Evolutionary conservation across 2,113 vertebrate genomes (phyloP).

Genomic region (Silurus asotus): DNA sequence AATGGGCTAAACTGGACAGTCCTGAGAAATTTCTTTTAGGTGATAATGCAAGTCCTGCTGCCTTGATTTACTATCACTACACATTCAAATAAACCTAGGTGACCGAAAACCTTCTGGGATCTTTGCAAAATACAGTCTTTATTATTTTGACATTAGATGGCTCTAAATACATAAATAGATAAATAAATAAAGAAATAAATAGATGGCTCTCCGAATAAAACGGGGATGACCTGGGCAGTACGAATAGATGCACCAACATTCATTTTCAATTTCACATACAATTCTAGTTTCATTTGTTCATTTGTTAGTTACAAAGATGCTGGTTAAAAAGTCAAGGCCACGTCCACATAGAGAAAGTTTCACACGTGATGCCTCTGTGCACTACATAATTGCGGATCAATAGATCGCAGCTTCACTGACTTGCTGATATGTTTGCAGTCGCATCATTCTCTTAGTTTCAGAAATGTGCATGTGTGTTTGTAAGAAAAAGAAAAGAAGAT

Average conservation of each 20-base stretch:
- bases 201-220: not conserved
- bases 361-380: not conserved
- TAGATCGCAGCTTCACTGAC: not conserved
- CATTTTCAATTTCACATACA: not conserved
- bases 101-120: not conserved
- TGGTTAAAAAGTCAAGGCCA: not conserved
- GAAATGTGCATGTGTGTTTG: conserved; percentile 39
- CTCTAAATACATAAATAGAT: too few relatives aligned
- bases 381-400: not conserved
- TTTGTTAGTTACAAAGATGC: not conserved
- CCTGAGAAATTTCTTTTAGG: not conserved
- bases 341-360: not conserved
- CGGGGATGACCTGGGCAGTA: not conserved
- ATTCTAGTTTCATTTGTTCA: not conserved
- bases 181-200: too few relatives aligned
- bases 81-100: not conserved
- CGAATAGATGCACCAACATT: not conserved
- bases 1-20: not conserved
- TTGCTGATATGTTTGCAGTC: not conserved
- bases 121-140: not conserved
- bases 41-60: not conserved
- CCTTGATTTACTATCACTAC: not conserved
- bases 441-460: conserved; percentile 33
- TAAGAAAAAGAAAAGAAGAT: not conserved
- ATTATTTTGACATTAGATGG: not conserved